Evolutionary conservation across 2,113 vertebrate species (phyloP).

Genomic region (Ginglymostoma cirratum): DNA sequence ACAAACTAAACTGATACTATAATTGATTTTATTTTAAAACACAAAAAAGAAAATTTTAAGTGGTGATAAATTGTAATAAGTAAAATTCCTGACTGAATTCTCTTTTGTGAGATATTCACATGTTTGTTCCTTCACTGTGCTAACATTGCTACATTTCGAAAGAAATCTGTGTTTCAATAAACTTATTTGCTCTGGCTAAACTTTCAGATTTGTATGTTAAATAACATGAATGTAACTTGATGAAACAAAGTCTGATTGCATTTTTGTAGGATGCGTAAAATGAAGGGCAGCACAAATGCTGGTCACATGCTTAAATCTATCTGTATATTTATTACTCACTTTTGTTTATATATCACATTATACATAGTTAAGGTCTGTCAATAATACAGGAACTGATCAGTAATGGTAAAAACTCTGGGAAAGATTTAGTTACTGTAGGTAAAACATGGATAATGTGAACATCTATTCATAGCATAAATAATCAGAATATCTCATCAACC

Average conservation of each 20-base stretch:
- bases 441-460: neutral
- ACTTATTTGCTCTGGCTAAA: neutral
- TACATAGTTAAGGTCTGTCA: neutral
- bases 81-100: neutral
- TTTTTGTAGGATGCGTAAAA: neutral
- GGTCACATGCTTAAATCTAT: neutral
- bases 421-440: neutral
- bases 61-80: neutral
- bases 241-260: neutral
- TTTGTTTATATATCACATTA: neutral
- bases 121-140: neutral
- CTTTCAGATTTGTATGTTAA: neutral
- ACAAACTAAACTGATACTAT: neutral
- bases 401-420: neutral
- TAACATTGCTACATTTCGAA: neutral
- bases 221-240: neutral
- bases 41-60: neutral
- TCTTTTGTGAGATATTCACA: neutral
- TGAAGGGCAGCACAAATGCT: neutral
- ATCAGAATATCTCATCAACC: neutral
- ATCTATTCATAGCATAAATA: neutral
- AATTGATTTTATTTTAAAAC: neutral
- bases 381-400: neutral
- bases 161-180: neutral
- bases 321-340: neutral